phyloP scores from a whole-genome alignment of 2,888 invertebrate species.

The Trachelus iudaicus region DNA sequence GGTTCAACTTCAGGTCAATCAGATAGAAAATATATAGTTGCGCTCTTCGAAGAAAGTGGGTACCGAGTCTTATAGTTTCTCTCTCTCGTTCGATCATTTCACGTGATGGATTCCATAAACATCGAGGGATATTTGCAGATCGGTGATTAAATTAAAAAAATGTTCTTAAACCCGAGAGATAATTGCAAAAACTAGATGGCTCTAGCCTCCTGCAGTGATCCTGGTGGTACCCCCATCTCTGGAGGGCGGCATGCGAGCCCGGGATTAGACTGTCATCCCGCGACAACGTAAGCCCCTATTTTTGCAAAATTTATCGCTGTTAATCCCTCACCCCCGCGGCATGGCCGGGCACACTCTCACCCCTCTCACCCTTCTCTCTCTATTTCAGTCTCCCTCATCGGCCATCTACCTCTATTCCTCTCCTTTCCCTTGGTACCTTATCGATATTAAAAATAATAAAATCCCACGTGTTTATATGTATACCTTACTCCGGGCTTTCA shows the following conservation, averaged over 20 bases:
- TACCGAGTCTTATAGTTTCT: neutral
- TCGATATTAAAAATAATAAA: slow-evolving; percentile 60
- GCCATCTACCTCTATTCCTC: slow-evolving; percentile 2
- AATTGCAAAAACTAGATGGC: slow-evolving; percentile 55
- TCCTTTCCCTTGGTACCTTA: slow-evolving; percentile 26
- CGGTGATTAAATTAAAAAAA: slow-evolving; percentile 11
- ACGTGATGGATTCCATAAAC: slow-evolving; percentile 24
- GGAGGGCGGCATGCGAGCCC: slow-evolving; percentile 42
- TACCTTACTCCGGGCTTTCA: slow-evolving; percentile 9
- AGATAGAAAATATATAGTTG: no score
- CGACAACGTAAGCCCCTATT: slow-evolving; percentile 66
- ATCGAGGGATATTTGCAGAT: slow-evolving; percentile 6
- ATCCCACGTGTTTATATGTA: slow-evolving; percentile 34
- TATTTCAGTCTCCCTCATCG: slow-evolving; percentile 29
- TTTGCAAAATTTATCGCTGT: slow-evolving; percentile 66
- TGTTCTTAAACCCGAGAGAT: slow-evolving; percentile 34
- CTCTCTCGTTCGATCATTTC: neutral
- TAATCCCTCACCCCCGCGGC: slow-evolving; percentile 60
- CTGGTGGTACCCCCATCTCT: slow-evolving; percentile 37
- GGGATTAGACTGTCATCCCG: slow-evolving; percentile 64
- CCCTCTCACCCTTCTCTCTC: slow-evolving; percentile 28
- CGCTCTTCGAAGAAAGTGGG: neutral
- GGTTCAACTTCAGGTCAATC: no score
- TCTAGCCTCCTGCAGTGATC: slow-evolving; percentile 35
- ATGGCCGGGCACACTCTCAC: slow-evolving; percentile 30